Conservation (phyloP, 2,888 invertebrate genomes). For the Noctua pronuba region DNA sequence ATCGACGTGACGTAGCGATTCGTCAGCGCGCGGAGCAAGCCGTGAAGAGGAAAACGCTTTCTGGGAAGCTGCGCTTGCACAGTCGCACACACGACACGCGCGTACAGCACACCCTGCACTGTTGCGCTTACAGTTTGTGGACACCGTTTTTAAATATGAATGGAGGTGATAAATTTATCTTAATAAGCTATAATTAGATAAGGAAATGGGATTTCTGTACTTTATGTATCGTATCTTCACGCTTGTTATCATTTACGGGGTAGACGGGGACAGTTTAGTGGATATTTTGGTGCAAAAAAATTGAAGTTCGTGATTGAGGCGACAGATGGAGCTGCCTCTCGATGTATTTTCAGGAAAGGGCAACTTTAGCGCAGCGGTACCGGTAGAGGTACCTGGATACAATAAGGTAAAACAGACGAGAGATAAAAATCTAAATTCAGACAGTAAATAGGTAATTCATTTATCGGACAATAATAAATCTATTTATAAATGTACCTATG, state of each 20-base stretch:
- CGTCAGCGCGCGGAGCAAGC: conserved; percentile 74
- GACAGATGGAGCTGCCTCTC: conserved; percentile 32
- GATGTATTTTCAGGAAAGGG: not conserved
- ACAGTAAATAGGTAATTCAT: not conserved
- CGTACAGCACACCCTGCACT: conserved; percentile 26
- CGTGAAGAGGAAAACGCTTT: conserved; percentile 88
- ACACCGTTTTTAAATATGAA: conserved; percentile 7
- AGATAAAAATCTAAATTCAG: not conserved
- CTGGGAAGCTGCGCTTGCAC: conserved; percentile 81
- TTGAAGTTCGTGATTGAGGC: not conserved
- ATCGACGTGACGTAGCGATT: conserved; percentile 84
- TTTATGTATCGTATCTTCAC: conserved; percentile 6
- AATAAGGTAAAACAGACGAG: not conserved
- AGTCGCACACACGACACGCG: conserved; percentile 26
- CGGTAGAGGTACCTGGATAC: not conserved
- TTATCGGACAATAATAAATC: not conserved
- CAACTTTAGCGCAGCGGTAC: not conserved
- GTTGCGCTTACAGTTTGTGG: not conserved
- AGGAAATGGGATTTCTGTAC: not conserved
- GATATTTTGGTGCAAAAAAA: not conserved
- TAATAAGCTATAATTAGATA: conserved; percentile 20
- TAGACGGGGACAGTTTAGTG: not conserved
- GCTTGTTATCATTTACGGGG: not conserved
- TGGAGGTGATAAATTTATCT: conserved; percentile 15
- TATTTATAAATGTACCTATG: not conserved